Base-by-base conservation (phyloP, 2,113 vertebrate species). In the Pheucticus melanocephalus region DNA sequence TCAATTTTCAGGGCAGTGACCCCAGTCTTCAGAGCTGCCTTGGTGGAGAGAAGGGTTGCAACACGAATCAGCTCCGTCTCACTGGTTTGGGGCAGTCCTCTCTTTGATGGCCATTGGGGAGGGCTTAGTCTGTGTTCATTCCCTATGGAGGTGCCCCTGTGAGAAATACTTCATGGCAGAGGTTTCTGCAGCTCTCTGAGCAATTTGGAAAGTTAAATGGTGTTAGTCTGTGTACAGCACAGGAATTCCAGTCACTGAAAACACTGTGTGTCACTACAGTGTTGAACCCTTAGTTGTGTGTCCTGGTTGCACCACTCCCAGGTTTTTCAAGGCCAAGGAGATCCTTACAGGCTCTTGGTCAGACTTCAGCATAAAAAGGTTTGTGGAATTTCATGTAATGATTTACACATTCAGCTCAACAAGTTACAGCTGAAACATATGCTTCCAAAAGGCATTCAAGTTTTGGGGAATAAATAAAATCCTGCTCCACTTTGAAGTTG, bases 261-360 rank as follows among this genome's bases (percentile, higher is more conserved):
- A 23, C 2, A 2, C 11, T 30, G 31, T 4, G 44, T 69, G 57
- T 81, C 53, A n/a, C 66, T 89, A 13, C 15, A 28, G 25, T 59
- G 42, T 78, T 61, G 18, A 86, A 65, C 33, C 20, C 24, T 31
- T 39, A 40, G 45, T 35, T 12, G 39, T 56, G 8, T 2, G 1
- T 61, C 31, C 45, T 60, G 22, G 47, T 87, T 82, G 57, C 45
- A 44, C 44, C 37, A 9, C 53, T 94, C 65, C 20, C 37, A 68
- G 59, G 23, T 73, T 78, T 72, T 56, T 84, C 48, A 77, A 90
- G 82, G 86, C 37, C 27, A 65, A 78, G 35, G n/a, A 87, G 53
- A 39, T 80, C 0, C 0, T 72, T 84, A 23, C 0, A 0, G 59
- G 45, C 66, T n/a, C 80, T 89, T 61, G 77, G 28, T 91, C n/a